Evolutionary conservation across 2,113 vertebrate species (phyloP).

Genomic region (Rhinolophus ferrumequinum): DNA sequence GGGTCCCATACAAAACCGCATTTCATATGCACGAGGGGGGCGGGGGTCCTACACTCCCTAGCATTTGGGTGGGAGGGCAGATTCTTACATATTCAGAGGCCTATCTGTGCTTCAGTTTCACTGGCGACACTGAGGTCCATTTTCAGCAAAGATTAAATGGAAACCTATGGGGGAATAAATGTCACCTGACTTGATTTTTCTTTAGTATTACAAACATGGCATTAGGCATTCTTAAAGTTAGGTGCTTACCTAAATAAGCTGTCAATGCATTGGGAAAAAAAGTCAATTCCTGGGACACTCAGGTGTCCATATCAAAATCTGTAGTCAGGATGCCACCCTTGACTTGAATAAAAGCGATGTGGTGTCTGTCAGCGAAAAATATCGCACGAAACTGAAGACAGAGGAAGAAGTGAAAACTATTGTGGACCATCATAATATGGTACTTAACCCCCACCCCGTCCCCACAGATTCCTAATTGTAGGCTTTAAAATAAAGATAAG

Average conservation of each 20-base stretch:
- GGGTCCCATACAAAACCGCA: conserved; percentile 70
- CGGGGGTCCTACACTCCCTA: conserved; percentile 9
- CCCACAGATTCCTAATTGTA: not conserved
- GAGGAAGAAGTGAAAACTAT: not conserved
- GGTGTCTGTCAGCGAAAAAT: not conserved
- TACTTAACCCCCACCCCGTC: not conserved
- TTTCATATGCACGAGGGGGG: conserved; percentile 59
- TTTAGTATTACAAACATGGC: conserved; percentile 11
- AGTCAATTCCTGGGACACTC: not conserved
- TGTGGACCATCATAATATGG: not conserved
- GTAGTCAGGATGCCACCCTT: not conserved
- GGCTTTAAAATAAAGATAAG: not conserved
- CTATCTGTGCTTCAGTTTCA: conserved; percentile 70
- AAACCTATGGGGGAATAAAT: conserved; percentile 29
- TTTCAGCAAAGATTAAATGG: conserved; percentile 74
- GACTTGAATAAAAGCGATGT: not conserved
- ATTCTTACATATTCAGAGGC: conserved; percentile 60
- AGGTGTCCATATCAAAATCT: not conserved
- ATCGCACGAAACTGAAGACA: not conserved
- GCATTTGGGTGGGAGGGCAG: conserved; percentile 68
- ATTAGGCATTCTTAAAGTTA: conserved; percentile 47
- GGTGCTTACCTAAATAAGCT: not conserved
- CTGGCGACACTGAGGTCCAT: conserved; percentile 63
- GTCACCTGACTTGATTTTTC: conserved; percentile 60
- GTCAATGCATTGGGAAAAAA: not conserved